These are phyloP conservation scores for Neodiprion virginianus DNA, from an alignment of 1,140 invertebrate genomes.

Conservation along the genomic window DNA sequence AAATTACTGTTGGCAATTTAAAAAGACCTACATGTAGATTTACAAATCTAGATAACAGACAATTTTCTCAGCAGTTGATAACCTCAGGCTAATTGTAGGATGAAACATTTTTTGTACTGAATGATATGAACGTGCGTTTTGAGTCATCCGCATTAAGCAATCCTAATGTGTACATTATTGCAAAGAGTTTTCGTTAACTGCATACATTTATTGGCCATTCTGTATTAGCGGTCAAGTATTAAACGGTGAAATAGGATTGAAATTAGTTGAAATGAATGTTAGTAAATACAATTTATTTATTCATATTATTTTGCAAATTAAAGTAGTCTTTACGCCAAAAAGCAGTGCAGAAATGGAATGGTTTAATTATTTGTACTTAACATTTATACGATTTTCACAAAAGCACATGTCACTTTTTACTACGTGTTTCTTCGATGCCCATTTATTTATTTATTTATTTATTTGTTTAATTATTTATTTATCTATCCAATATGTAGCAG, in stretches of 20 bases:
- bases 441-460: background rate
- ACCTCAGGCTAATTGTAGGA: no score
- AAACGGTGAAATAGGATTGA: background rate
- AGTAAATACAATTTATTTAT: conserved; percentile 6
- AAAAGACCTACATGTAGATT: no score
- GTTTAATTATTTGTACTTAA: background rate
- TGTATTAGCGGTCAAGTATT: no score
- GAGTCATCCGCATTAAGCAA: no score
- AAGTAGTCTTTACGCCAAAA: background rate
- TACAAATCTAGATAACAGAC: no score
- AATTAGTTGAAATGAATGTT: background rate
- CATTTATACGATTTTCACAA: background rate
- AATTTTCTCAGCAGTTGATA: no score
- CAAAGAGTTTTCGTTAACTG: no score
- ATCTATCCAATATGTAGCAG: background rate
- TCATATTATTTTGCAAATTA: background rate
- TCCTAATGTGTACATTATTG: no score
- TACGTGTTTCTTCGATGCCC: background rate
- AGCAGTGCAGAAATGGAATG: background rate
- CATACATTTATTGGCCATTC: no score
- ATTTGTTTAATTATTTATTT: background rate
- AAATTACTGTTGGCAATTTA: no score
- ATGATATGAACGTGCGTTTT: no score
- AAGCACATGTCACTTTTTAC: background rate
- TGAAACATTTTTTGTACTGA: no score